Percentiles rank a stretch among this genome's conserved stretches.
Conservation (phyloP, 2,797 vertebrate species). For the Lindbergichthys nudifrons region DNA sequence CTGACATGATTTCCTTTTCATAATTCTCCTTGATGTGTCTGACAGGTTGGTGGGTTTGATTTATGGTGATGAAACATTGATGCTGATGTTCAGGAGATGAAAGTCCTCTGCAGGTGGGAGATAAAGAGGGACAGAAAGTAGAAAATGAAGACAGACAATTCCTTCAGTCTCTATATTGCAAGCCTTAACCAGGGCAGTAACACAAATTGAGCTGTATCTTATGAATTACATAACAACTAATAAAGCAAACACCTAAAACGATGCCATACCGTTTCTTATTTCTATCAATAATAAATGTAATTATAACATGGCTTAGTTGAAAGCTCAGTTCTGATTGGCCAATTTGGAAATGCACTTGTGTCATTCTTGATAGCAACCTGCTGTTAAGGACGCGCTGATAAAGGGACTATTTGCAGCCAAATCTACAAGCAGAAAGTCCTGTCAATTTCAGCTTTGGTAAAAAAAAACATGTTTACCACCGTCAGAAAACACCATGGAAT, state of each 20-base stretch:
- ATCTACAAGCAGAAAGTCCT: too few species aligned
- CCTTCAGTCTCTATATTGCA: not conserved
- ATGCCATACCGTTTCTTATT: not conserved
- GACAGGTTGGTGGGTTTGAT: constrained; percentile 54
- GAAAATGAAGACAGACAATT: constrained; percentile 3
- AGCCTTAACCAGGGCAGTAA: too few species aligned
- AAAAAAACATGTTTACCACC: too few species aligned
- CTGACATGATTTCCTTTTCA: constrained; percentile 32
- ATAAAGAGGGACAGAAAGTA: not conserved
- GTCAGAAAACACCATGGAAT: too few species aligned
- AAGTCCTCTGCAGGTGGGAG: constrained; percentile 41
- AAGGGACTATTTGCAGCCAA: too few species aligned
- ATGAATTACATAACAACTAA: not conserved
- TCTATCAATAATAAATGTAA: not conserved
- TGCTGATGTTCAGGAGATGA: constrained; percentile 63
- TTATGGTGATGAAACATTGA: constrained; percentile 55
- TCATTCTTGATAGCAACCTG: too few species aligned
- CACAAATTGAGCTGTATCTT: not conserved
- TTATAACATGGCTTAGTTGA: too few species aligned
- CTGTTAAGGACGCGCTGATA: too few species aligned
- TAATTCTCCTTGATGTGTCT: constrained; percentile 52
- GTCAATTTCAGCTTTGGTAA: too few species aligned
- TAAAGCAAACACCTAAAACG: not conserved
- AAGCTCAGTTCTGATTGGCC: too few species aligned
- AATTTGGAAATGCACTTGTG: too few species aligned